Percentiles rank a stretch among this genome's conserved stretches.
Evolutionary conservation across 1,140 invertebrate species (phyloP).

Genomic region (Diploscapter pachys): DNA sequence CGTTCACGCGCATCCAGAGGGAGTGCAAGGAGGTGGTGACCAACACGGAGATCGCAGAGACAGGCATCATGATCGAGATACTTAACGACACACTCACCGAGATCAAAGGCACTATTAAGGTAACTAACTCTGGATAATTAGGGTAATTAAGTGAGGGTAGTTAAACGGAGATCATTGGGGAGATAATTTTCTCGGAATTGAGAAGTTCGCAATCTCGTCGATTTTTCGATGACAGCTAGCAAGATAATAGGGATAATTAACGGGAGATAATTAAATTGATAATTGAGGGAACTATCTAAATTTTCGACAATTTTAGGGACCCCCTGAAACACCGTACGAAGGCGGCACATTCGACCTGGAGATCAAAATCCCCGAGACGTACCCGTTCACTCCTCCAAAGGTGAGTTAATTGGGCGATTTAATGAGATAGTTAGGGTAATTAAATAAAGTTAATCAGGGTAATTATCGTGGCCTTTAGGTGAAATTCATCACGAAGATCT

Average conservation of each 20-base stretch:
- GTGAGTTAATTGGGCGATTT: conserved; percentile 61
- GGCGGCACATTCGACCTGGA: conserved; percentile 86
- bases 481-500: conserved; percentile 90
- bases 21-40: conserved; percentile 30
- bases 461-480: conserved; percentile 56
- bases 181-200: neutral
- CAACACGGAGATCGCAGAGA: conserved; percentile 13
- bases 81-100: conserved; percentile 12
- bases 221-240: conserved; percentile 1
- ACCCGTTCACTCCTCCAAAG: conserved; percentile 98
- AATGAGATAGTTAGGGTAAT: neutral
- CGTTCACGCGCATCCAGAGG: conserved; percentile 19
- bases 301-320: conserved; percentile 3
- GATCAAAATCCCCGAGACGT: conserved; percentile 95
- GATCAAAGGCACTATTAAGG: conserved; percentile 2
- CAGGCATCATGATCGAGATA: conserved; percentile 28
- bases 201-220: neutral
- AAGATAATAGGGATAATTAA: neutral
- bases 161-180: neutral
- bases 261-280: neutral
- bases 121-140: neutral
- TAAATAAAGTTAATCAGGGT: neutral
- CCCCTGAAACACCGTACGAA: conserved; percentile 69
- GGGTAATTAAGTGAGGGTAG: neutral
- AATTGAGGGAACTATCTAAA: neutral